Evolutionary conservation across 2,113 vertebrate species (phyloP), one percentile per base, ranked within the genome.

Genomic region (Podarcis muralis): DNA sequence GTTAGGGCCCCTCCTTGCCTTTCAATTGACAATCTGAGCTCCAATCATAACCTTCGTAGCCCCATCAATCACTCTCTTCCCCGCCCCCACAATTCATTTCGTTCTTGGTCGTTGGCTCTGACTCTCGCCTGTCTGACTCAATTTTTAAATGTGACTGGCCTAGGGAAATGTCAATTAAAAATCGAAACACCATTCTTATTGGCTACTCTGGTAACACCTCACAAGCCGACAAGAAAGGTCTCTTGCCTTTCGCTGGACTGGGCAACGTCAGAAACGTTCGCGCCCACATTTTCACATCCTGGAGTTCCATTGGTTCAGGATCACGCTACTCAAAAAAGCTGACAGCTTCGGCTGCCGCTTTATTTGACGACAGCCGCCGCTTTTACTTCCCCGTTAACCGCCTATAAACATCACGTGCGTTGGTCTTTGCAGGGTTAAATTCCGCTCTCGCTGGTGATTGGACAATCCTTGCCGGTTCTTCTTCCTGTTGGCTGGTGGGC

Each of bases 11-110:
- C 9, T 4, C 15, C 35, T 65, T 12, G 7, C 3, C 22, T 35
- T 15, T 3, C 57, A 95, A 92, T 94, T 89, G 93, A 68, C 74
- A 84, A 81, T 5, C 62, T 20, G 15, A n/a, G 25, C 48, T 84
- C 75, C 91, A 89, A 40, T 86, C 68, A 76, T 59, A 25, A 69
- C 37, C 27, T 12, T 5, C 6, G 12, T 32, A n/a, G 20, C 76
- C 20, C 76, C 25, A 76, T 81, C 62, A 89, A 87, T 77, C 25
- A 15, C 48, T 35, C 37, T 82, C 81, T 30, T 20, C 9, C 5
- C 53, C 6, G 16, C 18, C 22, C 37, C 7, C 65, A 15, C 8
- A 48, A 75, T 68, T 57, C 89, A 88, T 92, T 48, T 23, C 88
- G 83, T 88, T 87, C 40, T 78, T 85, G 53, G 27, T 83, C 20